phyloP scores from a whole-genome alignment of 2,113 vertebrate species.

The Girardinichthys multiradiatus region DNA sequence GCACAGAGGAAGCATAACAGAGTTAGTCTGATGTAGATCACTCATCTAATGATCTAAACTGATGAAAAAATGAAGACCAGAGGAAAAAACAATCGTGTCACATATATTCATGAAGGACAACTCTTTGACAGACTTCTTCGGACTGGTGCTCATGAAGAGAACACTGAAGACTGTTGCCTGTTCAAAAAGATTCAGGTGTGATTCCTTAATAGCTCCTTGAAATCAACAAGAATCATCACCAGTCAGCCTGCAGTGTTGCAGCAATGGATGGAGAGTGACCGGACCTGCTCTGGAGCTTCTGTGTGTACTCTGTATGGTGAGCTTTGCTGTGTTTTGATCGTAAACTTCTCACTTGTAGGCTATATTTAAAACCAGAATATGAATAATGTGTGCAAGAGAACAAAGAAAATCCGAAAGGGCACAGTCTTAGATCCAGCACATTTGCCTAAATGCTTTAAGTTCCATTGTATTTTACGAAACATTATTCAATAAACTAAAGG shows the following conservation, averaged over 20 bases:
- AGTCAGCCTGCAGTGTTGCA: conserved; percentile 43
- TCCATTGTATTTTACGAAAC: background rate
- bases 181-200: conserved; percentile 35
- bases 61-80: conserved; percentile 33
- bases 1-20: conserved; percentile 52
- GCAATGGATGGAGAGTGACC: conserved; percentile 27
- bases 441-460: conserved; percentile 6
- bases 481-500: background rate
- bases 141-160: conserved; percentile 26
- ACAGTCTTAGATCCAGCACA: background rate
- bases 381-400: conserved; percentile 5
- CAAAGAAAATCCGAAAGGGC: conserved; percentile 16
- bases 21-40: conserved; percentile 55
- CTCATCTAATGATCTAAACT: conserved; percentile 19
- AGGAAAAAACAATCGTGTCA: conserved; percentile 30
- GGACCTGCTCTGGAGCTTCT: conserved; percentile 57
- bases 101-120: conserved; percentile 40
- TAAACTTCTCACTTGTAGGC: conserved; percentile 52
- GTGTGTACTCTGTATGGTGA: conserved; percentile 67
- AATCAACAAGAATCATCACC: conserved; percentile 27
- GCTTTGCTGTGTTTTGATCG: conserved; percentile 52
- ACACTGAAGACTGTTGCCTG: conserved; percentile 38
- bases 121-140: conserved; percentile 52
- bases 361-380: conserved; percentile 40
- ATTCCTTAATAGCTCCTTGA: conserved; percentile 52